phyloP scores from a whole-genome alignment of 2,113 vertebrate genomes.

The Hemicordylus capensis region DNA sequence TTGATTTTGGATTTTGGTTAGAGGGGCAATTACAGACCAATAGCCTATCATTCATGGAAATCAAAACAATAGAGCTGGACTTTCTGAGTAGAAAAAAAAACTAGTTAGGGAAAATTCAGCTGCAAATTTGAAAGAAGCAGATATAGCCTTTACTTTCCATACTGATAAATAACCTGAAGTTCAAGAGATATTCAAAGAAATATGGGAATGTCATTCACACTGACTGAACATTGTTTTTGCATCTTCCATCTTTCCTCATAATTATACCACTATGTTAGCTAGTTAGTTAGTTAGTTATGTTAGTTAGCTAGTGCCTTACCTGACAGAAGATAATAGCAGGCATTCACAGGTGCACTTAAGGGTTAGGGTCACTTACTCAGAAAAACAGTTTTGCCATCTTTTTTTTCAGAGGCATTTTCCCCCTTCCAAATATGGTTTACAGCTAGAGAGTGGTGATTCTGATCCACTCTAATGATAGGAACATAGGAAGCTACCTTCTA shows the following conservation, averaged over 20 bases:
- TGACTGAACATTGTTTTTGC: not conserved
- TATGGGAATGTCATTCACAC: not conserved
- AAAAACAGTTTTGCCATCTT: not conserved
- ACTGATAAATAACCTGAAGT: not conserved
- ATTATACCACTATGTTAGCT: not conserved
- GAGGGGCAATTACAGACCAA: not conserved
- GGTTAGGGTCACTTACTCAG: not conserved
- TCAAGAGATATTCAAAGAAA: not conserved
- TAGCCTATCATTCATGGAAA: not conserved
- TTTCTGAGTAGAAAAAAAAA: not conserved
- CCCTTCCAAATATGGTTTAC: not conserved
- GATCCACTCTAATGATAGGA: not conserved
- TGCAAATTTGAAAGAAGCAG: not conserved
- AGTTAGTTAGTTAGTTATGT: not conserved
- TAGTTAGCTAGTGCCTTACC: not conserved
- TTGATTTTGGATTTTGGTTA: not conserved
- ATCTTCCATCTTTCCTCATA: not conserved
- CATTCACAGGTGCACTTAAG: not conserved
- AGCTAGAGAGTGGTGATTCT: not conserved
- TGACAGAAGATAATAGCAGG: not conserved
- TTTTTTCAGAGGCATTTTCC: not conserved
- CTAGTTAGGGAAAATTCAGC: not conserved
- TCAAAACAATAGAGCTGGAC: not conserved
- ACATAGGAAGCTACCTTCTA: too few relatives aligned
- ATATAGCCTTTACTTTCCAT: not conserved